Base-by-base conservation (phyloP, 1,140 invertebrate species). In the Lucilia cuprina region DNA sequence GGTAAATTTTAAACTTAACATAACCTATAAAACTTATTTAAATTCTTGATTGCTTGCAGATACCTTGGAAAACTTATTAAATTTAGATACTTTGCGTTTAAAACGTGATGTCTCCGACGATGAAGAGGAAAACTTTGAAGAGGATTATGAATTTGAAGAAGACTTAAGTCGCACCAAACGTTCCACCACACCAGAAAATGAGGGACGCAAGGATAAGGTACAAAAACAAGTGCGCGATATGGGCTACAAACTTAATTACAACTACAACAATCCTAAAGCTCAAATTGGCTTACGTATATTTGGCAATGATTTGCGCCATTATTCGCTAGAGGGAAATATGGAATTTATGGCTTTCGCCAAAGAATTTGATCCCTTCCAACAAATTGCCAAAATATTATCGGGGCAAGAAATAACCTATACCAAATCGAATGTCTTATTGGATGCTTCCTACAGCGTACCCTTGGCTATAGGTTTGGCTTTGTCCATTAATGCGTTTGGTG, bases 391-490 rank as follows among this genome's bases (percentile, higher is more conserved):
- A 82, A 93, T 97, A 82, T 89, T 96, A 1, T 96, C 95, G 13
- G 95, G 95, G 83, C 94, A 95, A 93, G 95, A 96, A 92, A 94
- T 96, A 19, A 94, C 94, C 60, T 96, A 95, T 87, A 95, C 95
- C 86, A 96, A 96, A 90, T 95, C 95, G 1, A 93, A 94, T 0
- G 94, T 97, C 89, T 95, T 98, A 87, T 90, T 98, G 35, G 97
- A 98, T 91, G 96, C 94, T 5, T 95, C 95, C 10, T 96, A 97
- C 87, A 95, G 96, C 9, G 94, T 98, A 5, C 96, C 98, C 0
- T 96, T 95, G n/a, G 94, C 94, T 2, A 93, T 94, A 77, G 98
- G 98, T 14, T 89, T 99, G 21, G 97, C 98, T 0, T 91, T 99
- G 30, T 95, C 95, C 47, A 93, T 99, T 83, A 95, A 95, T 85